Evolutionary conservation across 2,797 vertebrate species (phyloP), one percentile per base, ranked within the genome.

Genomic region (Cebuella pygmaea): DNA sequence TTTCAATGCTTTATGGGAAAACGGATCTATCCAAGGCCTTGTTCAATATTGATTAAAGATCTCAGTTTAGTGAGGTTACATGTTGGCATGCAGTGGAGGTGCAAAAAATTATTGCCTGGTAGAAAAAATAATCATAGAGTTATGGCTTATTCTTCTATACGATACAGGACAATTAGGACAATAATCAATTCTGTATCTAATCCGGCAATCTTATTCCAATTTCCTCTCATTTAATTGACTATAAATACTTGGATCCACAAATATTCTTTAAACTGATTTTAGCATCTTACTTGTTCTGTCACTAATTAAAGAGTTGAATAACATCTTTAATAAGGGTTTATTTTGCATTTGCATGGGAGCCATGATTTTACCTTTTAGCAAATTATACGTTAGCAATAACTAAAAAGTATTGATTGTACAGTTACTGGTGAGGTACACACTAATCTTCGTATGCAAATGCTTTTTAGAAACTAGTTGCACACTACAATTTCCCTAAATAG

Each of bases 391-490:
- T n/a, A 93, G 88, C 22, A 81, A 41, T 64, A 92, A 84, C 24
- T 46, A 90, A 95, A 95, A 48, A 57, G 2, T 3, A 70, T 89
- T 88, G 94, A 86, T 41, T 64, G 9, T 39, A 86, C 0, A 64
- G 70, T 64, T 48, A 22, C 30, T 83, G 39, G 11, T 83, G 87
- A 83, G 79, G 7, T n/a, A 93, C 55, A 84, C 55, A 19, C 7
- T 64, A 80, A 83, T 84, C 50, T 46, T 83, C 72, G 30, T 4
- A 4, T 87, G 44, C 9, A 96, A 61, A 91, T 57, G 27, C 19
- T 82, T 92, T 90, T 83, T 59, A 70, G n/a, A 95, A 95, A 55
- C 95, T 82, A 90, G 48, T 48, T 81, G 75, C 24, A 26, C 75
- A 72, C 19, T 57, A 82, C 36, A 57, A 85, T 86, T 90, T 85